Evolutionary conservation across 2,113 vertebrate species (phyloP).

Genomic region (Cryptomyrus ogoouensis): DNA sequence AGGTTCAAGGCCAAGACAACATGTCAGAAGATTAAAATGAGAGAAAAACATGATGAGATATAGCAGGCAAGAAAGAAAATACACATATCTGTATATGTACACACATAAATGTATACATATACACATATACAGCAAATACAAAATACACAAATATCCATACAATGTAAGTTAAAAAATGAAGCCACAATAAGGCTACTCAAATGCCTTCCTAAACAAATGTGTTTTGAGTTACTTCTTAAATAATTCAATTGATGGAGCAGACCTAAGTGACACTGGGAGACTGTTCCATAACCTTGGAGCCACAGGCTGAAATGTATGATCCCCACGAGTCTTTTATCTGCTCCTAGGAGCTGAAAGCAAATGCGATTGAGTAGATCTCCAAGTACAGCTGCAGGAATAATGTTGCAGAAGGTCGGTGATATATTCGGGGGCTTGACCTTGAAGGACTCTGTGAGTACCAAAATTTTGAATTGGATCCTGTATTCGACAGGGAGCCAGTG

Average conservation of each 20-base stretch:
- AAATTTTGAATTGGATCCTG: neutral
- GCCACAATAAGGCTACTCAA: neutral
- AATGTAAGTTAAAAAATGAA: neutral
- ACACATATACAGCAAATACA: neutral
- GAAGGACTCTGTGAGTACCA: neutral
- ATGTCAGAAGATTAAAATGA: neutral
- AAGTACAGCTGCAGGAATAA: neutral
- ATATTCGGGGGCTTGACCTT: neutral
- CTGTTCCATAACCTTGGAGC: too few relatives aligned
- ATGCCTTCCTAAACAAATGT: neutral
- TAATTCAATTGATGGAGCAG: neutral
- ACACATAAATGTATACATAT: neutral
- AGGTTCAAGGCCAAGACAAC: neutral
- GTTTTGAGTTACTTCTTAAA: neutral
- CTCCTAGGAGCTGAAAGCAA: neutral
- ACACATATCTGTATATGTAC: neutral
- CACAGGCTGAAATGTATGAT: neutral
- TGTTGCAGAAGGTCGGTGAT: neutral
- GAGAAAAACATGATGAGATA: neutral
- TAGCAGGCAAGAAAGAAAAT: neutral
- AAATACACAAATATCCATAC: neutral
- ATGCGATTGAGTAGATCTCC: neutral
- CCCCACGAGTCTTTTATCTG: neutral
- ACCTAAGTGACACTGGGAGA: neutral
- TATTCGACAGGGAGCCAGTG: neutral